Evolutionary conservation across 2,797 vertebrate genomes (phyloP), one percentile per base, ranked within the genome.

Genomic region (Enteromius mattozi): DNA sequence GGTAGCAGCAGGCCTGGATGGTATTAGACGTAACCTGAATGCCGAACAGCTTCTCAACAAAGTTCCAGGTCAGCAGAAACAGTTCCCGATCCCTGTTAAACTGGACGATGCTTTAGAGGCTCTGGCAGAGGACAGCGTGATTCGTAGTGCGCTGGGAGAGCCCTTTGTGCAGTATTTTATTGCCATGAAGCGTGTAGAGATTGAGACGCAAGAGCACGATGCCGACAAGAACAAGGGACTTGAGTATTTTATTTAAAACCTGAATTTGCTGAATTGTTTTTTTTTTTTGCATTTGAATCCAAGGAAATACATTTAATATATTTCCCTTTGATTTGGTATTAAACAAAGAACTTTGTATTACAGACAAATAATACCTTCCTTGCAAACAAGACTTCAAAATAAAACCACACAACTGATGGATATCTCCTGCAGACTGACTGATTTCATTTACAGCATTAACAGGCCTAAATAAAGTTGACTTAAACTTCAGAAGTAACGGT

Each of bases 141-240:
- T 99, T 68, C 90, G 92, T 88, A 92, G 93, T 69, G 93, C 96
- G 2, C 92, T 99, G 0, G 97, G 97, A 0, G 97, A 99, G 83
- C 95, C 95, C 6, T 99, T 99, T 70, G 91, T 97, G 66, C 95
- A 94, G n/a, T 98, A 97, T 85, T 99, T 99, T 89, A 92, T 98
- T 30, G 96, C 96, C 79, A 96, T 99, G 96, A 99, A 99, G 90
- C 96, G 92, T 81, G 96, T 97, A 84, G 97, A 99, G 90, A 94
- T 99, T 83, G 97, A 99, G 93, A 97, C 94, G 0, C 95, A 99
- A 92, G 96, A 97, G 90, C 90, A 96, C 82, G 96, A 98, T 71
- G 92, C 94, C 0, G 97, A 98, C 88, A 95, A 96, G 80, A 97
- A 97, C 90, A 98, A 97, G 91, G 97, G 96, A 90, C 91, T 99